phyloP scores from a whole-genome alignment of 2,113 vertebrate species.

The Oreotragus oreotragus region DNA sequence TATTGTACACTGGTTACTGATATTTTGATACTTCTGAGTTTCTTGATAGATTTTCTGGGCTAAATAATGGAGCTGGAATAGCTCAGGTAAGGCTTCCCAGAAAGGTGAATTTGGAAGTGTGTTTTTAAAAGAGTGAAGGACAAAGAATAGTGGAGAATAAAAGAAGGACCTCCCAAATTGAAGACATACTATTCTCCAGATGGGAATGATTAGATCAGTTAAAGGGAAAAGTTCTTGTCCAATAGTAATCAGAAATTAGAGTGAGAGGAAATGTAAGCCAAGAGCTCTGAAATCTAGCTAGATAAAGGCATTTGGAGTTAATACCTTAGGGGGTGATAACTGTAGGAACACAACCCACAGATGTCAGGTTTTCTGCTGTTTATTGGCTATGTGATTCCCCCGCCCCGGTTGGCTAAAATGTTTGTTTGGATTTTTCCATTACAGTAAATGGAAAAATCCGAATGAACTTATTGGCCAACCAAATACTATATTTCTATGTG shows the following conservation, averaged over 20 bases:
- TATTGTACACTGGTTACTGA: neutral
- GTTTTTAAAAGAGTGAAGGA: neutral
- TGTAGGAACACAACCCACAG: neutral
- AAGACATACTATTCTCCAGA: neutral
- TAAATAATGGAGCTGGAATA: neutral
- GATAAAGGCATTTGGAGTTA: neutral
- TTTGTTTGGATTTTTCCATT: neutral
- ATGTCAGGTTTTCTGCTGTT: neutral
- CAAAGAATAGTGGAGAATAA: neutral
- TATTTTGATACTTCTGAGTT: neutral
- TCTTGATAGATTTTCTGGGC: neutral
- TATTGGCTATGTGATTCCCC: neutral
- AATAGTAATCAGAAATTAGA: neutral
- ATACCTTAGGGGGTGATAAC: neutral
- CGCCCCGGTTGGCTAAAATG: neutral
- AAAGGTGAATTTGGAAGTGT: neutral
- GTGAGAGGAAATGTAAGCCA: neutral
- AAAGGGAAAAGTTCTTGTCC: neutral
- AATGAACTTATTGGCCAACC: neutral
- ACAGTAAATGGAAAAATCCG: neutral
- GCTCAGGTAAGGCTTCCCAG: neutral
- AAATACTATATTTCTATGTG: neutral
- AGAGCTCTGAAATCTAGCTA: neutral
- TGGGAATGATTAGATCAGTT: neutral
- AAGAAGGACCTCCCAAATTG: neutral